Base-by-base conservation (phyloP, 2,888 invertebrate genomes). In the Endotricha flammealis region DNA sequence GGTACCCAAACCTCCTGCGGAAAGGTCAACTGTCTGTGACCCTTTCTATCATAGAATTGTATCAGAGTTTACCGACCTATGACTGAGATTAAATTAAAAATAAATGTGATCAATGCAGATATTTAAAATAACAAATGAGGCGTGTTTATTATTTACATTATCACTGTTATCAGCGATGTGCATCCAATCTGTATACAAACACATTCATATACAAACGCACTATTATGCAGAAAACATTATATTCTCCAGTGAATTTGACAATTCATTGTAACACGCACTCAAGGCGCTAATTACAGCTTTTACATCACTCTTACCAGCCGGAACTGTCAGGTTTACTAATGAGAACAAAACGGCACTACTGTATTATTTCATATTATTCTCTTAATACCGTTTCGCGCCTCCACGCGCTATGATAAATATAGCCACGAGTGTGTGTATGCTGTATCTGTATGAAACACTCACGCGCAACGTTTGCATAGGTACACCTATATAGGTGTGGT, bases 361-460 rank as follows among this genome's bases (percentile, higher is more conserved):
- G 57, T 64, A 59, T 63, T 64, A 64, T 64, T 64, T 63, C 60
- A 64, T 62, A 62, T n/a, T n/a, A n/a, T 57, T 58, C 57, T 64
- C 50, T 64, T 69, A 73, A 73, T 74, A 74, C 70, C 51, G 70
- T 68, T 75, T 74, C 64, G 74, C 74, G 68, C 73, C 70, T 78
- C 69, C 73, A 73, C 72, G 74, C 78, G 72, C 73, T 56, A 58
- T 67, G 75, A 76, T 81, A 80, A 80, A 81, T 81, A 79, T 79
- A 82, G 76, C 64, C 64, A 64, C 60, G 69, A 59, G 54, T 68
- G 57, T 68, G 67, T n/a, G n/a, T n/a, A n/a, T n/a, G n/a, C n/a
- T n/a, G n/a, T n/a, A n/a, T n/a, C n/a, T n/a, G n/a, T n/a, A n/a
- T n/a, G n/a, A n/a, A n/a, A n/a, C n/a, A n/a, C n/a, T n/a, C n/a